Evolutionary conservation across 2,113 vertebrate genomes (phyloP).

Genomic region (Sclerurus mexicanus): DNA sequence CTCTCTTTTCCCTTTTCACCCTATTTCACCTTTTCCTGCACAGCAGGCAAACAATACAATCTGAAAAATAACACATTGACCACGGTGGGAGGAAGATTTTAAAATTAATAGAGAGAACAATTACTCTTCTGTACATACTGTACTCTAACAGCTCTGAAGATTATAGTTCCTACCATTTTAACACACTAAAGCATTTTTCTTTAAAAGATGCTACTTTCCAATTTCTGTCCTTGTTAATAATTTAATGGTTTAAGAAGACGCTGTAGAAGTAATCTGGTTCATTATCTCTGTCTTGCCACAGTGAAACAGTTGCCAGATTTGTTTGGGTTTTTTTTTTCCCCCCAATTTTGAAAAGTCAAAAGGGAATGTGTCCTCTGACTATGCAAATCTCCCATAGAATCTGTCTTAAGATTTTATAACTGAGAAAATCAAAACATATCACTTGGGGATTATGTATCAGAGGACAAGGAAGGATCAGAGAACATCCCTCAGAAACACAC

Average conservation of each 20-base stretch:
- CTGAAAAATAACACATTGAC: neutral
- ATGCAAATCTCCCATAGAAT: neutral
- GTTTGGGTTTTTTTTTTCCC: neutral
- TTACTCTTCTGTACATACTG: neutral
- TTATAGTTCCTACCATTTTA: neutral
- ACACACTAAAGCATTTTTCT: neutral
- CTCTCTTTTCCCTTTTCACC: neutral
- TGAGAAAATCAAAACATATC: neutral
- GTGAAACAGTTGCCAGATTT: neutral
- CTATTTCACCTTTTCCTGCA: neutral
- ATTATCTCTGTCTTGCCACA: neutral
- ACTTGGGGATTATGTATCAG: neutral
- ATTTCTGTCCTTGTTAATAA: constrained; percentile 1
- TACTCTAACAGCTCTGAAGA: neutral
- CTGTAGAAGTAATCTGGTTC: neutral
- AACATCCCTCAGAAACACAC: fast-evolving
- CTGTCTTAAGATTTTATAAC: neutral
- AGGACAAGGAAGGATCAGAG: neutral
- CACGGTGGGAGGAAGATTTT: neutral
- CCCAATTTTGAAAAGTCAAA: neutral
- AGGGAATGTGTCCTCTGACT: neutral
- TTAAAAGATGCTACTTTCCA: neutral
- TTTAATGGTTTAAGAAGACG: constrained; percentile 16
- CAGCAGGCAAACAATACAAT: neutral
- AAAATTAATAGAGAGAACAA: neutral